Base-by-base conservation (phyloP, 2,113 vertebrate species). In the Engystomops pustulosus region DNA sequence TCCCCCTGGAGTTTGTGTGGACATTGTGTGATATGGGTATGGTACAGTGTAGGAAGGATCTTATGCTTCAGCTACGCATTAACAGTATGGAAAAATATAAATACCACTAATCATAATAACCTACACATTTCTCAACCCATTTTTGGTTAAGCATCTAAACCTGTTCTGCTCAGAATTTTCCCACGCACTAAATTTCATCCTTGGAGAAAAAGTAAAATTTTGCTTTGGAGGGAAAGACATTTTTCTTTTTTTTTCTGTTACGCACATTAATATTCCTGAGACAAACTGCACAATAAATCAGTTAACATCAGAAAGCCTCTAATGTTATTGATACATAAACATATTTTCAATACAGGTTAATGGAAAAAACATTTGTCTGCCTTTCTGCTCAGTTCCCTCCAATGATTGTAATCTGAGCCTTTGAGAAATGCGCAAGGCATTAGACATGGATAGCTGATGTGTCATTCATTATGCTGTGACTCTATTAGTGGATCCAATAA, bases 321-420 rank as follows among this genome's bases (percentile, higher is more conserved):
- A 51, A 60, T 78, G 51, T 78, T 78, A 78, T 78, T 78, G 75
- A 78, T 78, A 60, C 75, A 78, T 78, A 78, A 60, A 58, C 34
- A 78, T 53, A 60, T 78, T 78, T 78, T 53, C 32, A 78, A 58
- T 78, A 58, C 47, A 58, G 30, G 74, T 76, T 76, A 78, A 78
- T 78, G 53, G 51, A n/a, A 27, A 78, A 78, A 58, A 23, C 75
- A 78, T 58, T 77, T 77, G 74, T 38, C 18, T 23, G 30, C 74
- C 20, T 58, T 55, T 55, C 74, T 76, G 49, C 47, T 76, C 49
- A 58, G 32, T 77, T 36, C 20, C 20, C 8, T 25, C 23, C 74
- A 58, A 38, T 78, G 18, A 78, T 38, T 78, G 75, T 78, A 78
- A 78, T 78, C 10, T 41, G 53, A 78, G 32, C 12, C 34, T 55